Conservation (phyloP, 2,888 invertebrate genomes). For the Trissonchulus latispiculum region DNA sequence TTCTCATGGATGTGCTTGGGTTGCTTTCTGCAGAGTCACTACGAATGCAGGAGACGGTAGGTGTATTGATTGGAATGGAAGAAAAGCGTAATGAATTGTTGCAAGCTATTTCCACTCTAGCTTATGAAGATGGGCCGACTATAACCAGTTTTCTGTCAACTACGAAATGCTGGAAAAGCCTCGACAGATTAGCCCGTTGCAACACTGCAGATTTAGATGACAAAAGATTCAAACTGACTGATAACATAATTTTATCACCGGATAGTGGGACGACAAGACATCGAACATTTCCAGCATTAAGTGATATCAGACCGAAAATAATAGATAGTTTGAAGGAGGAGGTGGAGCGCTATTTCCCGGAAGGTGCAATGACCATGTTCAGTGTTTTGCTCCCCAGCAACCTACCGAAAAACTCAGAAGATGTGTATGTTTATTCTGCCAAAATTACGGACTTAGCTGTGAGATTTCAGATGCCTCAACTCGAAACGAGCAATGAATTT, state of each 20-base stretch:
- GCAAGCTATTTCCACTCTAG: background rate
- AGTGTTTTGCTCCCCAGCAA: background rate
- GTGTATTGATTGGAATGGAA: background rate
- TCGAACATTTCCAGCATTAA: background rate
- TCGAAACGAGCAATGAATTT: background rate
- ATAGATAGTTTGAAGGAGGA: conserved; percentile 2
- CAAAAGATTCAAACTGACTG: background rate
- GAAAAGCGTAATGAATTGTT: background rate
- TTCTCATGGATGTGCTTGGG: background rate
- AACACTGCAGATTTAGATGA: background rate
- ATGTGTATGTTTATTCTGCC: background rate
- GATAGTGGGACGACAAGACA: background rate
- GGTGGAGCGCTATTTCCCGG: background rate
- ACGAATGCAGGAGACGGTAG: background rate
- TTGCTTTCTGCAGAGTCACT: background rate
- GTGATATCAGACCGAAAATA: background rate
- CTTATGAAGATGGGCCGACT: background rate
- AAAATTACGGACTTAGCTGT: background rate
- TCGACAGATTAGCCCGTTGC: background rate
- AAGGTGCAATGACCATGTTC: background rate
- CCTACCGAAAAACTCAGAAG: background rate
- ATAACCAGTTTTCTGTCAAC: background rate
- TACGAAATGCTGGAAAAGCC: background rate
- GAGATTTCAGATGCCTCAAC: background rate
- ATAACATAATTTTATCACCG: background rate